Evolutionary conservation across 2,888 invertebrate species (phyloP), one percentile per base, ranked within the genome.

Genomic region (Mongoloraphidia duomilia): DNA sequence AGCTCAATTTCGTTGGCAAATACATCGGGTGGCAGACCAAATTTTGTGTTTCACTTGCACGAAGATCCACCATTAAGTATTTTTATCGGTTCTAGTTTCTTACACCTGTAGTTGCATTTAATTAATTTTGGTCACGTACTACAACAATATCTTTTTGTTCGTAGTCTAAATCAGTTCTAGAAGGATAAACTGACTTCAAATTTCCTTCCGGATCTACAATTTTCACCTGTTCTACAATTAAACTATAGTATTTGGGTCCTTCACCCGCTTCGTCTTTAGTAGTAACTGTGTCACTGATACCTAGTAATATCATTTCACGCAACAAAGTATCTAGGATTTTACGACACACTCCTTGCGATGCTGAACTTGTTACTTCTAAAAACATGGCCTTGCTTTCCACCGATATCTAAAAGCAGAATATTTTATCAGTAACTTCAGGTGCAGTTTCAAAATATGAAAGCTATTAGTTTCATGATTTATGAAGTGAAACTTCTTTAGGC

Each of bases 131-230:
- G 46, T 51, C 49, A 13, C 51, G 26, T 10, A 49, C 10, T 10
- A 49, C 36, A 43, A 38, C 10, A n/a, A 51, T 10, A 39, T 44
- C 34, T 40, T 50, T 47, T 33, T 49, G 49, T 46, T 77, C 75
- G 56, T 70, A 76, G 1, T 69, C 63, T 47, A 86, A 73, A 65
- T 90, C 89, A 1, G 76, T 76, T 56, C 84, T 72, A 0, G 87
- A 84, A 0, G 90, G 90, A 65, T 84, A 90, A 3, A 88, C 76
- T n/a, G 77, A 75, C 60, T 82, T 83, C 55, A 88, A 66, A 54
- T 78, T 78, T 9, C 83, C 82, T 53, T 81, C 79, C 36, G 61
- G 63, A 55, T 77, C 76, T 0, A 81, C 75, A 4, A 84, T 72
- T 65, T 79, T 80, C 0, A 88, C 79, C 73, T 88, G 82, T 56